These are phyloP conservation scores for Drosophila prostipennis DNA, from an alignment of 2,888 invertebrate genomes.

Conservation along the genomic window DNA sequence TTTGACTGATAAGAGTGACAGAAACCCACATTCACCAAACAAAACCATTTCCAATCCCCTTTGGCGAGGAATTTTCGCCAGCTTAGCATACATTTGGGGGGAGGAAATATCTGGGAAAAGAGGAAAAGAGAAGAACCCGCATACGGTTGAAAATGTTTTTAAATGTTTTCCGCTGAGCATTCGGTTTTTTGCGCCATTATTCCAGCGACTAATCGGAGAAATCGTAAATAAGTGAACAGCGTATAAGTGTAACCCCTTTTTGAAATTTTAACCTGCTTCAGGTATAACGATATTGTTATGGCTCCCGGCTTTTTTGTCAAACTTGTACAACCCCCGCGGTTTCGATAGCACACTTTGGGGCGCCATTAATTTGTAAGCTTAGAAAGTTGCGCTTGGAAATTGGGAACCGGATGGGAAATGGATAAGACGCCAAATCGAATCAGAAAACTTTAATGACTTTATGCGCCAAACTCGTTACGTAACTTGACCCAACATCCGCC, in stretches of 20 bases:
- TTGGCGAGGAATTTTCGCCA: conserved; percentile 35
- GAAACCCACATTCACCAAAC: conserved; percentile 8
- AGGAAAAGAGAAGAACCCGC: conserved; percentile 1
- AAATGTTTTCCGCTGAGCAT: conserved; percentile 11
- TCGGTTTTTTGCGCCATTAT: neutral
- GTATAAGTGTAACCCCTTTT: conserved; percentile 24
- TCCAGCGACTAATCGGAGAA: conserved; percentile 18
- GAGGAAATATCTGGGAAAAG: neutral
- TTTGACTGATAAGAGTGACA: conserved; percentile 39
- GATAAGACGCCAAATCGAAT: conserved; percentile 57
- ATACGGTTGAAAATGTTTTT: conserved; percentile 16
- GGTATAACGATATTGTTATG: conserved; percentile 23
- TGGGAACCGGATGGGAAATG: conserved; percentile 13
- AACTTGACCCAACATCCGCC: conserved; percentile 20
- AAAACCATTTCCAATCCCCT: conserved; percentile 10
- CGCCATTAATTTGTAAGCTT: conserved; percentile 61
- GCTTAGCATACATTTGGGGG: conserved; percentile 23
- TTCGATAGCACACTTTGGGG: conserved; percentile 12
- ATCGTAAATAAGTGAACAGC: conserved; percentile 1
- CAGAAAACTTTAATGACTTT: conserved; percentile 75
- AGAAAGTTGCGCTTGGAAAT: conserved; percentile 5
- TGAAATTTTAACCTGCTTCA: neutral
- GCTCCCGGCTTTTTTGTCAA: neutral
- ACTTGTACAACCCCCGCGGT: conserved; percentile 5
- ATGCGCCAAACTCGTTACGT: conserved; percentile 64